phyloP scores from a whole-genome alignment of 2,113 vertebrate genomes.

The Clarias magur region DNA sequence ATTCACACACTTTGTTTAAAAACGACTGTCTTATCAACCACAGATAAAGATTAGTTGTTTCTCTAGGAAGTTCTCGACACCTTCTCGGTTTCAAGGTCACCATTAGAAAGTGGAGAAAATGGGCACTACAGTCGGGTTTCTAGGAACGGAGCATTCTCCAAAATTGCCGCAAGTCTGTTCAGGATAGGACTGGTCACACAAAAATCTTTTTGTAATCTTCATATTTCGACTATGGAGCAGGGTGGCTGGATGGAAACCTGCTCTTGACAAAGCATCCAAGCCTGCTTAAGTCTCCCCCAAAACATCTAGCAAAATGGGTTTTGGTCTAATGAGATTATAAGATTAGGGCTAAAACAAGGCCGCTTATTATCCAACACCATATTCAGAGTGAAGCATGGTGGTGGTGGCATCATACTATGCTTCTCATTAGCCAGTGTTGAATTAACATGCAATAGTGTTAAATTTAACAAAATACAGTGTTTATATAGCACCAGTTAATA shows the following conservation, averaged over 20 bases:
- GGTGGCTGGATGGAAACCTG: background rate
- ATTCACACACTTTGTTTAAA: background rate
- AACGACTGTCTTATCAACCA: background rate
- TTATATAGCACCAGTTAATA: too few relatives aligned
- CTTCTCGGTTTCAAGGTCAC: background rate
- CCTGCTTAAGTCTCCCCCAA: background rate
- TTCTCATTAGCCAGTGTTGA: background rate
- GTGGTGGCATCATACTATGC: background rate
- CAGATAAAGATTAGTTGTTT: background rate
- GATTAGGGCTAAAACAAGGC: background rate
- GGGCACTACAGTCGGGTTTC: background rate
- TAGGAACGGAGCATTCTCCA: background rate
- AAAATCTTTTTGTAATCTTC: background rate
- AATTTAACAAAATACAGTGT: too few relatives aligned
- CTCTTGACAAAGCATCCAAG: background rate
- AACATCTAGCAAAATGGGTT: too few relatives aligned
- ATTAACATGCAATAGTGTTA: too few relatives aligned
- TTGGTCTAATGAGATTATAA: background rate
- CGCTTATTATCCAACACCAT: background rate
- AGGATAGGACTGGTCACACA: background rate
- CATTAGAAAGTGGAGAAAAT: background rate
- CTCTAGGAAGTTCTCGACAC: background rate
- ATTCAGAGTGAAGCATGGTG: background rate
- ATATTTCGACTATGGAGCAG: background rate
- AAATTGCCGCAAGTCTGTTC: background rate